Evolutionary conservation across 1,140 invertebrate genomes (phyloP).

Genomic region (Drosophila littoralis): DNA sequence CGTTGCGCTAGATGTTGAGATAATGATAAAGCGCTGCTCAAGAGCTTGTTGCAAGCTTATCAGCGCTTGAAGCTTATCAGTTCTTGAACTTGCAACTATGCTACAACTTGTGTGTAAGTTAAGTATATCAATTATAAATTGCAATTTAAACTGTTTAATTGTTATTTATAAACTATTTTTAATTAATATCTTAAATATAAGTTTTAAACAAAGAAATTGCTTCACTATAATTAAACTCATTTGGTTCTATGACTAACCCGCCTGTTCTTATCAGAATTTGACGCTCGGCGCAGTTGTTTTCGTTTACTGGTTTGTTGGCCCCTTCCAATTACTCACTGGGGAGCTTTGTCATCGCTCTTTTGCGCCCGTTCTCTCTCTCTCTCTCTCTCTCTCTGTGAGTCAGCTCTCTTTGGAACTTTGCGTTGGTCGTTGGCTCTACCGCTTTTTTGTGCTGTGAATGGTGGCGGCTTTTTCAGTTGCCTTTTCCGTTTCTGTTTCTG

Average conservation of each 20-base stretch:
- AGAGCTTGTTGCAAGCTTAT: conserved; percentile 39
- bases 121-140: background rate
- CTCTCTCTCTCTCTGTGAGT: conserved; percentile 13
- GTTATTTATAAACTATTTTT: background rate
- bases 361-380: conserved; percentile 11
- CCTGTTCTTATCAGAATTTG: conserved; percentile 17
- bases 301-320: conserved; percentile 33
- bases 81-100: conserved; percentile 41
- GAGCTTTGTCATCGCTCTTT: conserved; percentile 49
- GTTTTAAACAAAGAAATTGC: background rate
- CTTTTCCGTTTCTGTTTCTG: conserved; percentile 34
- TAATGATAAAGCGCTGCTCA: conserved; percentile 27
- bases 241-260: background rate
- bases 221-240: background rate
- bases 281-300: conserved; percentile 22
- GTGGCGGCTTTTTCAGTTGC: conserved; percentile 50
- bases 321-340: conserved; percentile 36
- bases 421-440: conserved; percentile 39
- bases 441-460: conserved; percentile 35
- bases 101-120: background rate
- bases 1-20: conserved; percentile 24
- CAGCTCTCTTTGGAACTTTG: conserved; percentile 9
- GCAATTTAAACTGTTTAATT: background rate
- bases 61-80: conserved; percentile 58
- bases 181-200: no score